These are phyloP conservation scores for Sciurus vulgaris DNA, from an alignment of 2,797 vertebrate species.

Conservation along the genomic window DNA sequence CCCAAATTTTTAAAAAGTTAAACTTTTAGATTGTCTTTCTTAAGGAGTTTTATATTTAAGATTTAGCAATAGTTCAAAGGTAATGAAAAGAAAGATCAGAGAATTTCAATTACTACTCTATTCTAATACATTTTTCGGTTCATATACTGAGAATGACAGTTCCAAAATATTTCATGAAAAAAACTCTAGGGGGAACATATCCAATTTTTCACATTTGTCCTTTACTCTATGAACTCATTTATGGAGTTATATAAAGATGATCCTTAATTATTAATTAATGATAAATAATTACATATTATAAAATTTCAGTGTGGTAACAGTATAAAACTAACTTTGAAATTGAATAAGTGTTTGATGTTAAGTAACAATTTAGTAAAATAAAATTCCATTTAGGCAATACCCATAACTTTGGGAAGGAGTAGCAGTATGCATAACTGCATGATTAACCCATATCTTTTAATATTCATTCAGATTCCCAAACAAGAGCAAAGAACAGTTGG, in stretches of 20 bases:
- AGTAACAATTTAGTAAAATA: conserved; percentile 12
- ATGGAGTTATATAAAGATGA: neutral
- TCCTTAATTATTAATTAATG: neutral
- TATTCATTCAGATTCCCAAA: conserved; percentile 42
- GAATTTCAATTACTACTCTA: neutral
- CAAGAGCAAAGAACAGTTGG: neutral
- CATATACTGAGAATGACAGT: neutral
- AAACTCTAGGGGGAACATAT: neutral
- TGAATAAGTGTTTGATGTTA: conserved; percentile 48
- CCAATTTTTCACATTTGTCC: neutral
- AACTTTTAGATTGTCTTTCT: neutral
- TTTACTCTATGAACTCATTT: neutral
- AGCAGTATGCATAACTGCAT: neutral
- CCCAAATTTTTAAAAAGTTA: neutral
- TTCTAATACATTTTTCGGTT: neutral
- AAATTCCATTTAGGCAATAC: conserved; percentile 55
- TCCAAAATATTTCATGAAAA: neutral
- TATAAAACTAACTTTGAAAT: conserved; percentile 22
- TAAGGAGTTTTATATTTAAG: conserved; percentile 25
- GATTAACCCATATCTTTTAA: conserved; percentile 63
- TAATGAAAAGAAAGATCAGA: neutral
- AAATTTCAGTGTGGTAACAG: neutral
- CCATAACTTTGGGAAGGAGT: conserved; percentile 14
- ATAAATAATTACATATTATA: neutral
- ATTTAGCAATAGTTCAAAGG: conserved; percentile 11